Conservation (phyloP, 2,888 invertebrate genomes). For the Dicranocentrus wangi region DNA sequence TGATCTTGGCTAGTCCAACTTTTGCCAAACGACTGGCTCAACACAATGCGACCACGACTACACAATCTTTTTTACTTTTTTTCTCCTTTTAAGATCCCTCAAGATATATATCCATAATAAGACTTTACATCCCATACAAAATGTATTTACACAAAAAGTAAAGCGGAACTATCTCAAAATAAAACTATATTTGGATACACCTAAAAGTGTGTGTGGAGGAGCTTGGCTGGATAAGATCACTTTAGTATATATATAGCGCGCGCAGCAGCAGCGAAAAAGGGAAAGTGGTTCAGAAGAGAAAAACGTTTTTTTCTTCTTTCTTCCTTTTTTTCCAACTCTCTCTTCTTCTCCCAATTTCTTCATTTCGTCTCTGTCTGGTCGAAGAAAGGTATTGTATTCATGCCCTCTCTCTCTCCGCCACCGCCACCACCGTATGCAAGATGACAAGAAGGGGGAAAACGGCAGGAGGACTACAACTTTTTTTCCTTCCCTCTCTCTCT, state of each 20-base stretch:
- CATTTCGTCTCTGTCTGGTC: slow-evolving; percentile 56
- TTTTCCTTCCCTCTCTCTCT: too few species aligned
- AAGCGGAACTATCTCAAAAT: too few species aligned
- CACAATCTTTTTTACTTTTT: slow-evolving; percentile 34
- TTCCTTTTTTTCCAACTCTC: too few species aligned
- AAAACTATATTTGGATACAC: too few species aligned
- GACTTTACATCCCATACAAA: too few species aligned
- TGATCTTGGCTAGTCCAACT: too few species aligned
- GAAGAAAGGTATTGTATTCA: slow-evolving; percentile 51
- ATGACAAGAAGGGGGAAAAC: slow-evolving; percentile 15
- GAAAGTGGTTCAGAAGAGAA: slow-evolving; percentile 49
- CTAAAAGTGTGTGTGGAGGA: too few species aligned
- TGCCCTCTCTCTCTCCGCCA: too few species aligned
- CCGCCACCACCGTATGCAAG: slow-evolving; percentile 28
- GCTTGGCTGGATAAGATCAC: too few species aligned
- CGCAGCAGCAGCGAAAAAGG: slow-evolving; percentile 47
- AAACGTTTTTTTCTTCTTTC: slow-evolving; percentile 7
- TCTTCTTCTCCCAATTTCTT: slow-evolving; percentile 57
- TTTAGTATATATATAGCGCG: too few species aligned
- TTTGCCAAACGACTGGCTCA: not conserved
- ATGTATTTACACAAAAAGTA: too few species aligned
- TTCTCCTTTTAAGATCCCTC: slow-evolving; percentile 38
- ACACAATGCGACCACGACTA: not conserved
- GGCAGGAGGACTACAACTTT: not conserved
- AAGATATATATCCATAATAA: too few species aligned